Evolutionary conservation across 2,888 invertebrate genomes (phyloP).

Genomic region (Catocala fraxini): DNA sequence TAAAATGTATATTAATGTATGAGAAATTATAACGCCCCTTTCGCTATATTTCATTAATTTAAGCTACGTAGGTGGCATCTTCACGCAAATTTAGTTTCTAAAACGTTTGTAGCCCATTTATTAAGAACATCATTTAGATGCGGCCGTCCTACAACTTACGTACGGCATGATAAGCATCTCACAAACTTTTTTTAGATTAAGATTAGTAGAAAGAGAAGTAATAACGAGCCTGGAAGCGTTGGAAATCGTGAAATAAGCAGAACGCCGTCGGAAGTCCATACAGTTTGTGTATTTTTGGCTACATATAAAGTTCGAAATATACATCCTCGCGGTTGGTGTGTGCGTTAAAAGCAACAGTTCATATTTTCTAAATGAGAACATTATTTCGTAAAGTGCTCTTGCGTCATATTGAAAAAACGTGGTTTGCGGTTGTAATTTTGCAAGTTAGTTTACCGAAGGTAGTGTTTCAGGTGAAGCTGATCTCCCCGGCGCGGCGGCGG

Average conservation of each 20-base stretch:
- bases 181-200: constrained; percentile 19
- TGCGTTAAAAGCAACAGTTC: constrained; percentile 19
- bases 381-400: not conserved
- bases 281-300: constrained; percentile 3
- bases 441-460: constrained; percentile 44
- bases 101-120: constrained; percentile 32
- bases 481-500: constrained; percentile 15
- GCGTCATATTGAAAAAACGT: not conserved
- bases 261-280: not conserved
- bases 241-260: constrained; percentile 7
- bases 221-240: constrained; percentile 7
- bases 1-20: not conserved
- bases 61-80: constrained; percentile 24
- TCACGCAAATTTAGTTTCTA: constrained; percentile 27
- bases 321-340: constrained; percentile 11
- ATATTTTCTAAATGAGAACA: constrained; percentile 17
- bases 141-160: constrained; percentile 11
- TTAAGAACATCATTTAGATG: constrained; percentile 23
- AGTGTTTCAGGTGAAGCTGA: constrained; percentile 50
- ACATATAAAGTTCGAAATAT: constrained; percentile 8
- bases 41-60: constrained; percentile 19
- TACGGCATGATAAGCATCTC: constrained; percentile 20
- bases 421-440: constrained; percentile 23
- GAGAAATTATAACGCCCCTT: constrained; percentile 10
- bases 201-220: constrained; percentile 13